Evolutionary conservation across 2,888 invertebrate species (phyloP).

Genomic region (Plebejus argus): DNA sequence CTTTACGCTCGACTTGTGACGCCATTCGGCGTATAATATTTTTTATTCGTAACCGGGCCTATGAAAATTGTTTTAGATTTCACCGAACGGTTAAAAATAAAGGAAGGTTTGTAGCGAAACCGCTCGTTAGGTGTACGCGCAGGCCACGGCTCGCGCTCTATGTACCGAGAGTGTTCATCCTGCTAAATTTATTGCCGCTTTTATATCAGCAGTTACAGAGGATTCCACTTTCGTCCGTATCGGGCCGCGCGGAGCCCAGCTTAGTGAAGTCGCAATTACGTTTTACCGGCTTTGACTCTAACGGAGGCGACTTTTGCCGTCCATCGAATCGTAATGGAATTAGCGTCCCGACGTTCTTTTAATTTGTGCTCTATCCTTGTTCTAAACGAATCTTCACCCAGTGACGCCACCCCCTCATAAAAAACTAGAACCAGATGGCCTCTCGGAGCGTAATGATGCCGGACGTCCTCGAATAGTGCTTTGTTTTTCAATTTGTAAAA

Average conservation of each 20-base stretch:
- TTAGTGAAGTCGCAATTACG: slow-evolving; percentile 80
- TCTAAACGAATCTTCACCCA: slow-evolving; percentile 63
- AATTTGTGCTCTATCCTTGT: slow-evolving; percentile 72
- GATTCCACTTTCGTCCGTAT: slow-evolving; percentile 78
- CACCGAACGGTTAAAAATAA: slow-evolving; percentile 37
- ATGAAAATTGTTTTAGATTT: slow-evolving; percentile 26
- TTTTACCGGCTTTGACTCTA: slow-evolving; percentile 77
- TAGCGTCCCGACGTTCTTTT: slow-evolving; percentile 77
- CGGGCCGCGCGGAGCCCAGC: slow-evolving; percentile 75
- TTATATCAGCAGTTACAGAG: slow-evolving; percentile 79
- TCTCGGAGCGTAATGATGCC: slow-evolving; percentile 30
- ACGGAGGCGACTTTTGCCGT: slow-evolving; percentile 77
- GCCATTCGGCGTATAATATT: slow-evolving; percentile 23
- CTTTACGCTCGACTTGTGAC: slow-evolving; percentile 26
- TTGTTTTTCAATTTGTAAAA: slow-evolving; percentile 9
- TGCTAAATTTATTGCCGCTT: slow-evolving; percentile 81
- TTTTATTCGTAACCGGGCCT: not conserved
- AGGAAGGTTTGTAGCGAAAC: slow-evolving; percentile 56
- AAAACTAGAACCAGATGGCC: slow-evolving; percentile 37
- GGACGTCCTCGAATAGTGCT: not conserved
- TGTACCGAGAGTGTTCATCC: slow-evolving; percentile 81
- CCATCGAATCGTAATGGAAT: slow-evolving; percentile 80
- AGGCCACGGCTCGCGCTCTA: slow-evolving; percentile 67
- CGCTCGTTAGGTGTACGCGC: slow-evolving; percentile 61
- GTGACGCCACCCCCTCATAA: slow-evolving; percentile 41